phyloP scores from a whole-genome alignment of 2,113 vertebrate genomes.

The Hydropotes inermis region DNA sequence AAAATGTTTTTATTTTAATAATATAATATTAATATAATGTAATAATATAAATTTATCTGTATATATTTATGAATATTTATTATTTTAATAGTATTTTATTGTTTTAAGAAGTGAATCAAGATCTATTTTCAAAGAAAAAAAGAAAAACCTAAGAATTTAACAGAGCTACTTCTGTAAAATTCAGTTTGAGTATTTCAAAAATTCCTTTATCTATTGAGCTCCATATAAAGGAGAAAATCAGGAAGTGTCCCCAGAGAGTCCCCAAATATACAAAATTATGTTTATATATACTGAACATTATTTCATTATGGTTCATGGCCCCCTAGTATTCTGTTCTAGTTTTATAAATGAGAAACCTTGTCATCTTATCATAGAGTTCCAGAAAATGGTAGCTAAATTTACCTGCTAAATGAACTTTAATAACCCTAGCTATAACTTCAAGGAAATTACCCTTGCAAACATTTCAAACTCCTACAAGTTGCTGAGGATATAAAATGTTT shows the following conservation, averaged over 20 bases:
- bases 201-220: constrained; percentile 73
- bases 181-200: constrained; percentile 41
- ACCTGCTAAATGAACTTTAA: constrained; percentile 83
- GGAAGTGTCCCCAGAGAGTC: constrained; percentile 62
- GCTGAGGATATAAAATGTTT: constrained; percentile 71
- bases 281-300: background rate
- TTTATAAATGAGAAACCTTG: constrained; percentile 83
- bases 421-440: constrained; percentile 84
- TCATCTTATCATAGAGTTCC: constrained; percentile 80
- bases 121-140: background rate
- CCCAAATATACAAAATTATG: background rate
- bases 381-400: constrained; percentile 83
- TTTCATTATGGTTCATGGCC: constrained; percentile 74
- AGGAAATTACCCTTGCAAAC: constrained; percentile 83
- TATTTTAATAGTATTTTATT: background rate
- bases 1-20: background rate
- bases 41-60: no score
- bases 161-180: constrained; percentile 30
- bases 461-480: constrained; percentile 76
- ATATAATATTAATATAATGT: background rate
- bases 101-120: fast-evolving
- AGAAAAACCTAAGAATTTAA: background rate
- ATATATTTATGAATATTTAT: background rate
- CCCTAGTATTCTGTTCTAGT: constrained; percentile 72
- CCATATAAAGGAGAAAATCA: constrained; percentile 45